A percentile compares a stretch with the other conserved stretches of the same genome.
Conservation (phyloP, 2,113 vertebrate species). For the Protobothrops flavoviridis region DNA sequence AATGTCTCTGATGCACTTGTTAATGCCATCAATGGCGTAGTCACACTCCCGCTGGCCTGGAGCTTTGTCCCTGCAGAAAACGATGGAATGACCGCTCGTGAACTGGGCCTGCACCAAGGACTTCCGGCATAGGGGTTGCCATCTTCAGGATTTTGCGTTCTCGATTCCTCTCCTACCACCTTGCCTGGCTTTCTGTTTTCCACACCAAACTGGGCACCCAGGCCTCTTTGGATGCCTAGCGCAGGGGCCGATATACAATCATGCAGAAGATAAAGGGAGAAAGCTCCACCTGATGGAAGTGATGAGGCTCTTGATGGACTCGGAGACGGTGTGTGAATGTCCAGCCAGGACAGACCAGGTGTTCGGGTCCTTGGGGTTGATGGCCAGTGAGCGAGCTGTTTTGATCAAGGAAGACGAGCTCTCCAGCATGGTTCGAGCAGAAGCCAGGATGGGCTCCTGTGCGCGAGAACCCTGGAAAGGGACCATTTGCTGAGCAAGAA, state of each 20-base stretch:
- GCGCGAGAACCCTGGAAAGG: slow-evolving; percentile 84
- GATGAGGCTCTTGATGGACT: slow-evolving; percentile 98
- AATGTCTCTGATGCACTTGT: slow-evolving; percentile 94
- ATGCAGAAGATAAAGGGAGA: not conserved
- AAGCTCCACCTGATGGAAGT: slow-evolving; percentile 88
- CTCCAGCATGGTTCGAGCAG: slow-evolving; percentile 94
- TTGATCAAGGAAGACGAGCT: slow-evolving; percentile 91
- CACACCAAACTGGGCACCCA: not conserved
- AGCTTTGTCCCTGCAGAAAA: slow-evolving; percentile 88
- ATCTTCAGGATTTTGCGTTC: not conserved
- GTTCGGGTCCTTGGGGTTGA: slow-evolving; percentile 97
- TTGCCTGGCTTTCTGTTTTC: not conserved
- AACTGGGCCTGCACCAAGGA: not conserved
- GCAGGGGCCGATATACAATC: not conserved
- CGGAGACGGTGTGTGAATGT: slow-evolving; percentile 94
- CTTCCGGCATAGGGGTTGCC: fast-evolving
- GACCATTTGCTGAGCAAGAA: not conserved
- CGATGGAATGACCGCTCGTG: not conserved
- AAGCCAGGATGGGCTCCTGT: slow-evolving; percentile 92
- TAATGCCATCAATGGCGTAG: slow-evolving; percentile 94
- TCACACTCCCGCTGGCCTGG: slow-evolving; percentile 97
- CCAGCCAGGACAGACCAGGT: slow-evolving; percentile 96
- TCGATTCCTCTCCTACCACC: not conserved
- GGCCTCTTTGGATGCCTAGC: not conserved
- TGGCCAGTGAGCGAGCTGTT: slow-evolving; percentile 90